Evolutionary conservation across 2,797 vertebrate genomes (phyloP).

Genomic region (Xerus rutilus): DNA sequence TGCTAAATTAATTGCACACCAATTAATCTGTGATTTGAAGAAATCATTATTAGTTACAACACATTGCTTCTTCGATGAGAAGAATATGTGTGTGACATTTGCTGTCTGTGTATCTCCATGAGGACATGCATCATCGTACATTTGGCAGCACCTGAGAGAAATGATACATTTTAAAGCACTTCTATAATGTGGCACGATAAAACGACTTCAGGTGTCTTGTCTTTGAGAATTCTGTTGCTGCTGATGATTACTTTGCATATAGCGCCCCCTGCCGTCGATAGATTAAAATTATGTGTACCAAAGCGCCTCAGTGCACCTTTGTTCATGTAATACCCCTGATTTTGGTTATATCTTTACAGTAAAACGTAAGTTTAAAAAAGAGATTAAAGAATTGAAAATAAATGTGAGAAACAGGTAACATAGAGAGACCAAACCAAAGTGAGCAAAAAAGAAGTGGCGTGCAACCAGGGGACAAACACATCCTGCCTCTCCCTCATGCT

Average conservation of each 20-base stretch:
- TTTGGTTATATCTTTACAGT: background rate
- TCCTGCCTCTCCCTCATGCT: background rate
- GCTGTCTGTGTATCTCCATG: constrained; percentile 51
- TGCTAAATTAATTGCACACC: constrained; percentile 58
- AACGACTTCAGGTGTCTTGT: constrained; percentile 72
- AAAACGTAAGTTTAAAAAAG: background rate
- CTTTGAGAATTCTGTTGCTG: constrained; percentile 33
- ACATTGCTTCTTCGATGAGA: constrained; percentile 67
- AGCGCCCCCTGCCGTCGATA: constrained; percentile 85
- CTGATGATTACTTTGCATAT: constrained; percentile 79
- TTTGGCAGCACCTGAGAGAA: constrained; percentile 71
- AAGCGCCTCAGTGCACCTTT: background rate
- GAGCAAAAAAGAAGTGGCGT: background rate
- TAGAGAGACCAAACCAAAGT: background rate
- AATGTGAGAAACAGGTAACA: background rate
- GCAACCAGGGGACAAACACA: rapidly evolving
- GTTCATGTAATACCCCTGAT: background rate
- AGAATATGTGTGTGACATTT: constrained; percentile 72
- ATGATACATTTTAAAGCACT: constrained; percentile 67
- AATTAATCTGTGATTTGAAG: constrained; percentile 74
- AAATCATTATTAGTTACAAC: constrained; percentile 77
- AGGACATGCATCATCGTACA: constrained; percentile 61
- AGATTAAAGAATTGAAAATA: background rate
- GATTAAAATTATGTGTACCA: background rate
- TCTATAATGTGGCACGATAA: constrained; percentile 57